Evolutionary conservation across 2,797 vertebrate species (phyloP).

Genomic region (Mus minutoides): DNA sequence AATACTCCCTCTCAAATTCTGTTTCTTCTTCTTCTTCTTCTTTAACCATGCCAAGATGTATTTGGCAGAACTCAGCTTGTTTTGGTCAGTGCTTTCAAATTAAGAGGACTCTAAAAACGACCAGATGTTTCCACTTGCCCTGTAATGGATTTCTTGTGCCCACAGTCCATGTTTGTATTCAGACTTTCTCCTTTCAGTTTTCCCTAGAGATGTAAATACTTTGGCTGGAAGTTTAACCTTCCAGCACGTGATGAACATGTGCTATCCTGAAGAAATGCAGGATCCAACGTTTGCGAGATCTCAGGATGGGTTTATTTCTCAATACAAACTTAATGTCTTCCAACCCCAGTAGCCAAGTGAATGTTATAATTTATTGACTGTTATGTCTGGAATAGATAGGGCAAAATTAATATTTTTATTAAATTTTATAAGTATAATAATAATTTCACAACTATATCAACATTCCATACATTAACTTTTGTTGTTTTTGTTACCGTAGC

Average conservation of each 20-base stretch:
- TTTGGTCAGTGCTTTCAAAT: slow-evolving; percentile 76
- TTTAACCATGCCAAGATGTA: slow-evolving; percentile 52
- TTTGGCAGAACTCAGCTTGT: slow-evolving; percentile 69
- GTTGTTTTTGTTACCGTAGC: slow-evolving; percentile 48
- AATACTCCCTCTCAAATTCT: slow-evolving; percentile 34
- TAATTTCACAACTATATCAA: slow-evolving; percentile 55
- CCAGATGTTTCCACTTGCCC: slow-evolving; percentile 72
- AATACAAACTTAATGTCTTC: slow-evolving; percentile 18
- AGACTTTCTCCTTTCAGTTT: slow-evolving; percentile 52
- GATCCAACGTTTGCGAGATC: background rate
- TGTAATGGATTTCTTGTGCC: slow-evolving; percentile 49
- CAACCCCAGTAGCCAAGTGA: background rate
- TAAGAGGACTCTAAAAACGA: slow-evolving; percentile 55
- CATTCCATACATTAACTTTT: slow-evolving; percentile 50
- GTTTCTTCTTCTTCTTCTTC: background rate
- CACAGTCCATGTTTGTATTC: slow-evolving; percentile 60
- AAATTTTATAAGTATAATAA: background rate
- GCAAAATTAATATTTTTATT: slow-evolving; percentile 42
- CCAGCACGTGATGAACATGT: background rate
- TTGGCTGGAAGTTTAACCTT: slow-evolving; percentile 57
- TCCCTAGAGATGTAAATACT: slow-evolving; percentile 62
- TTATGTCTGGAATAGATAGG: slow-evolving; percentile 26
- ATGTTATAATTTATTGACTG: slow-evolving; percentile 41
- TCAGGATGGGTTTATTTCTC: slow-evolving; percentile 68
- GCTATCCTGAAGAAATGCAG: background rate